Evolutionary conservation across 2,888 invertebrate species (phyloP), one percentile per base, ranked within the genome.

Genomic region (Lomographa bimaculata): DNA sequence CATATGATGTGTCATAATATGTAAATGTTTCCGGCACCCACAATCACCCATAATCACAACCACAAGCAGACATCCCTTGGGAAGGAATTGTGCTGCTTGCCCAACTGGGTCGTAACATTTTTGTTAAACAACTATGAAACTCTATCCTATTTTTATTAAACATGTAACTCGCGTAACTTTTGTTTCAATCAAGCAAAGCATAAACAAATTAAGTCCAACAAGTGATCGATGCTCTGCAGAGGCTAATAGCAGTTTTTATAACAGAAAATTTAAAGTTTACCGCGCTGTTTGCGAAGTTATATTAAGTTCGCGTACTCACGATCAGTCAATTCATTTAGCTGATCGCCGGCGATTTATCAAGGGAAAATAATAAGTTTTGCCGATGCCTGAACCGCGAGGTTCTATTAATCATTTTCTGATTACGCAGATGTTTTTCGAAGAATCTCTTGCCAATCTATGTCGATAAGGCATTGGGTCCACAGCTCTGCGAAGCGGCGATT

Each of bases 381-480:
- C 30, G 30, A 36, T 32, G 26, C 21, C 26, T 26, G 17, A 16
- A 32, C 26, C 36, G 32, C 18, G 9, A 2, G 32, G 30, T 30
- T 30, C 35, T 27, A 44, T 44, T 38, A 44, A 44, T 44, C 44
- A 44, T 44, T 44, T 44, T 44, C 29, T 38, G 44, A 44, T 44
- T 44, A 44, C 38, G 38, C 33, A 44, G 38, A 38, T 44, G 34
- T 38, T 44, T 38, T 38, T 19, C 23, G 16, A 23, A 37, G 33
- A 24, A 27, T 8, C 10, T 17, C 26, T 26, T 40, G 29, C 25
- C 35, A 30, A 26, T 42, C 35, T 35, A 24, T 19, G 28, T 12
- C 24, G 7, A 35, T 35, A 35, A 35, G 26, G 35, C 6, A 8
- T 8, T 7, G 5, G 5, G 3, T 16, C 9, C 23, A 32, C 5